These are phyloP conservation scores for Margarornis squamiger DNA, from an alignment of 2,797 vertebrate genomes.

Conservation along the genomic window DNA sequence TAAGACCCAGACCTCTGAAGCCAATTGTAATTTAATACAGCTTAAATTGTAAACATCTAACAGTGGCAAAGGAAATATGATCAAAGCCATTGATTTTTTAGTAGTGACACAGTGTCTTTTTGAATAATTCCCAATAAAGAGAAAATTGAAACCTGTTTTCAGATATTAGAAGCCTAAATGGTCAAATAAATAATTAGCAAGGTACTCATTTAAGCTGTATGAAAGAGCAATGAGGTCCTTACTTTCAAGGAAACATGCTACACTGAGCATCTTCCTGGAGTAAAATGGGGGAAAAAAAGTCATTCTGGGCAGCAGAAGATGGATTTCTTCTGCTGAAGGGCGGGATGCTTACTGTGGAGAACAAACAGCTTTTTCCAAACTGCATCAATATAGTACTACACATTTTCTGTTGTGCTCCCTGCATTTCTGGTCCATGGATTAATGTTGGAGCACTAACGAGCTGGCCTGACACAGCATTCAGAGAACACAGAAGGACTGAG, in stretches of 20 bases:
- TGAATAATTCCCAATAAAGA: slow-evolving; percentile 46
- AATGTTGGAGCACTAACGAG: fast-evolving
- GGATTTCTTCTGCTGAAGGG: not conserved
- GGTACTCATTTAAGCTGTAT: not conserved
- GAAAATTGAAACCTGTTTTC: slow-evolving; percentile 22
- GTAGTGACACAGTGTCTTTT: slow-evolving; percentile 12
- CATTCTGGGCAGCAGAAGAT: not conserved
- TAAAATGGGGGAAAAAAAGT: not conserved
- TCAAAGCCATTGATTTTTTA: slow-evolving; percentile 53
- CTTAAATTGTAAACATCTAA: slow-evolving; percentile 36
- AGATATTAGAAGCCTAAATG: slow-evolving; percentile 10
- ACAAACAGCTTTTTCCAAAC: not conserved
- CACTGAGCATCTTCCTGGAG: not conserved
- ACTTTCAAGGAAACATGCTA: not conserved
- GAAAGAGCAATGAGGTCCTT: not conserved
- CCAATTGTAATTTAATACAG: slow-evolving; percentile 48
- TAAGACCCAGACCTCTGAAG: slow-evolving; percentile 43
- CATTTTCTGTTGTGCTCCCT: not conserved
- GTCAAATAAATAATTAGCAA: slow-evolving; percentile 39
- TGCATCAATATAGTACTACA: fast-evolving
- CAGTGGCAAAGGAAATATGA: slow-evolving; percentile 35
- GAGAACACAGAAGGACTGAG: not conserved
- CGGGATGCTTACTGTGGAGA: not conserved
- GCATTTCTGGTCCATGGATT: not conserved
- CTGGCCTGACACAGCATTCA: fast-evolving